Evolutionary conservation across 2,113 vertebrate genomes (phyloP), one percentile per base, ranked within the genome.

Genomic region (Passer montanus): DNA sequence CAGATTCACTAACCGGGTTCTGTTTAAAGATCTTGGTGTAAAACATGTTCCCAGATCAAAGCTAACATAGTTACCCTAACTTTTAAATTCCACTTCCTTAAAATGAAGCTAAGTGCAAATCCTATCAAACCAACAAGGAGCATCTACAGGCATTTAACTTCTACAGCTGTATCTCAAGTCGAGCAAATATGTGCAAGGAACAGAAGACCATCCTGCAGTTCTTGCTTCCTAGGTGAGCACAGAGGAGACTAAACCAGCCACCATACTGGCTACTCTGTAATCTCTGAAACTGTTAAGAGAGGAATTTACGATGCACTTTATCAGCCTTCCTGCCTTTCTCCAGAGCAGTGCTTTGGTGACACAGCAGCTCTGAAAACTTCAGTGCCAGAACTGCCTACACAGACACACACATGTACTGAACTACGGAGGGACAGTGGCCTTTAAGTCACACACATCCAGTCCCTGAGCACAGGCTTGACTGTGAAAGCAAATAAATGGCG

Each of bases 261-360:
- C 39, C 76, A 60, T 3, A 27, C 39, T 67, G 89, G 64, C 80
- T 87, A 74, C 64, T 81, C 73, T 21, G 39, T 90, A 87, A 95
- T 92, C 92, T 90, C 69, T 50, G 11, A 5, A 92, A 90, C 83
- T 62, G 94, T 92, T 94, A 90, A 90, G 80, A 77, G 26, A 94
- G 73, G 95, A 94, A 97, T 97, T 95, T 96, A 96, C 11, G 0
- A 93, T 26, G 52, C 30, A 56, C 39, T 81, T 95, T 89, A 94
- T 87, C 59, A 55, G 84, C 23, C 79, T 67, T 76, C 37, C 69
- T 92, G 87, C 39, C 70, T 68, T 59, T 81, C 72, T 82, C 47
- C 11, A 3, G 56, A 67, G 70, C 41, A 55, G 55, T 6, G 58
- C n/a, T 55, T 27, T 16, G 52, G 59, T 39, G 60, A 63, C 66